Percentiles rank a stretch among this genome's conserved stretches.
Evolutionary conservation across 1,140 invertebrate species (phyloP).

Genomic region (Thaumetopoea pityocampa): DNA sequence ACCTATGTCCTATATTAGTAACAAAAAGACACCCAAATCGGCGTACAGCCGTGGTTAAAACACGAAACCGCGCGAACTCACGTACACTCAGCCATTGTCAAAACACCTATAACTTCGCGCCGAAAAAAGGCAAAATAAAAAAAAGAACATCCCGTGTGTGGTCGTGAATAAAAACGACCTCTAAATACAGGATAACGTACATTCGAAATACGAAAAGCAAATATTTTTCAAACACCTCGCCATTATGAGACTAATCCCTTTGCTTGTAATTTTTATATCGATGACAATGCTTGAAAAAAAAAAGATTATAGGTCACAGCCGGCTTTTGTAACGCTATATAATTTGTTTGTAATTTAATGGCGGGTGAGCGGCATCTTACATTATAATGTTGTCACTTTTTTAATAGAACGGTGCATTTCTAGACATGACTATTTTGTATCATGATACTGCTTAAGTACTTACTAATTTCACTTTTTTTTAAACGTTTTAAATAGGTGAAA

Average conservation of each 20-base stretch:
- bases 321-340: constrained; percentile 57
- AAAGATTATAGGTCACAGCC: constrained; percentile 45
- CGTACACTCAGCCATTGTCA: constrained; percentile 58
- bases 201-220: constrained; percentile 54
- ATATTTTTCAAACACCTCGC: constrained; percentile 65
- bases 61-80: constrained; percentile 53
- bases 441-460: constrained; percentile 9
- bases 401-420: constrained; percentile 15
- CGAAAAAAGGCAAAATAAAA: constrained; percentile 25
- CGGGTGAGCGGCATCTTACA: constrained; percentile 28
- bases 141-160: constrained; percentile 45
- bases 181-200: constrained; percentile 46
- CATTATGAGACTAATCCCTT: constrained; percentile 49
- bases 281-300: constrained; percentile 55
- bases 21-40: constrained; percentile 39
- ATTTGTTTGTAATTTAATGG: constrained; percentile 53
- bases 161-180: constrained; percentile 53
- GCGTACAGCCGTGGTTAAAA: constrained; percentile 57
- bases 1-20: constrained; percentile 1
- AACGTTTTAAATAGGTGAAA: no score
- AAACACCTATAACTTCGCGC: constrained; percentile 67
- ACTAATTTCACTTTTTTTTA: neutral
- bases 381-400: constrained; percentile 55
- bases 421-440: constrained; percentile 14
- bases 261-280: constrained; percentile 63